These are phyloP conservation scores for Zoanthus solanderi DNA, from an alignment of 92 coral and sea anemone genomes.

Conservation along the genomic window DNA sequence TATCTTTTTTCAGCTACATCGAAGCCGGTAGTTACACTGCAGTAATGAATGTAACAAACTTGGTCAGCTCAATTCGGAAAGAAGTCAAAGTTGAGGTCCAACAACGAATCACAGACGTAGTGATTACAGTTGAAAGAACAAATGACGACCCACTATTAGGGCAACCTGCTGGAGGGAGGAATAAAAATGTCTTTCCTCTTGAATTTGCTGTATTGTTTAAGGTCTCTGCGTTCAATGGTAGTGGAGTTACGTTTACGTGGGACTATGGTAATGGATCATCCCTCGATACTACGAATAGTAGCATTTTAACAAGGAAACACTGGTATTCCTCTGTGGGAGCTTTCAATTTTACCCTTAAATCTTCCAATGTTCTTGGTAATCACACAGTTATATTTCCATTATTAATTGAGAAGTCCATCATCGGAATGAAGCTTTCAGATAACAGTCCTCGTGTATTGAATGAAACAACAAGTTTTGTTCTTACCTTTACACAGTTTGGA, in stretches of 20 bases:
- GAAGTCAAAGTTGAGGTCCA: constrained; percentile 21
- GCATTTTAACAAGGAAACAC: constrained; percentile 42
- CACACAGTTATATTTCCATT: neutral
- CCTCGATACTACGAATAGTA: constrained; percentile 19
- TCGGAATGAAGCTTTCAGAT: constrained; percentile 46
- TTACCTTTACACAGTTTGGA: constrained; percentile 56
- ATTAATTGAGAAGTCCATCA: neutral
- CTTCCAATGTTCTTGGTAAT: constrained; percentile 54
- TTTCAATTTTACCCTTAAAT: constrained; percentile 48
- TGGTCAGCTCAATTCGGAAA: constrained; percentile 31
- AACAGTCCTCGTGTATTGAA: constrained; percentile 64
- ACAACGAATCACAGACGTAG: constrained; percentile 37
- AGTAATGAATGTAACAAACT: constrained; percentile 34
- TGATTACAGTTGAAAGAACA: constrained; percentile 25
- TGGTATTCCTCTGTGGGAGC: constrained; percentile 47
- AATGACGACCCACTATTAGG: constrained; percentile 38
- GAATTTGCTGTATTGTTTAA: constrained; percentile 61
- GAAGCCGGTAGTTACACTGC: constrained; percentile 23
- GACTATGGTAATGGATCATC: constrained; percentile 63
- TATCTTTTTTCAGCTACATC: constrained; percentile 26
- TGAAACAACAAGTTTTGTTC: constrained; percentile 32
- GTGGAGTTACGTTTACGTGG: constrained; percentile 50
- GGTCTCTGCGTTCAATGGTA: constrained; percentile 54
- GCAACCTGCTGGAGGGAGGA: constrained; percentile 58
- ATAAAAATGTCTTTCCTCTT: constrained; percentile 53